phyloP scores from a whole-genome alignment of 2,888 invertebrate species.

The Synergus itoensis region DNA sequence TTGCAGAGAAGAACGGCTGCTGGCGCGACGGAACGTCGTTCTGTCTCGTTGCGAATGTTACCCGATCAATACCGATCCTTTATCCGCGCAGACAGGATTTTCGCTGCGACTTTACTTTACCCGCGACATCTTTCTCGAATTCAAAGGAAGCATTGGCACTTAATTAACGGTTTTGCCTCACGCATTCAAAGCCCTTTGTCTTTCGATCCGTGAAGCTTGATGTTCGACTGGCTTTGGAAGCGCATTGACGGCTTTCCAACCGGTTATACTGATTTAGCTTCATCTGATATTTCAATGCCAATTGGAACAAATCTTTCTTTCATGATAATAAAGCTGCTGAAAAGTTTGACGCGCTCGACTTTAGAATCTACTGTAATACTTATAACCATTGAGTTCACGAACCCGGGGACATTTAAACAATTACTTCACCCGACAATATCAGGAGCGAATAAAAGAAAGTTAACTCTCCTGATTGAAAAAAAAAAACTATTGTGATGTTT shows the following conservation, averaged over 20 bases:
- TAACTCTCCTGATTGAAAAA: neutral
- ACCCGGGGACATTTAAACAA: neutral
- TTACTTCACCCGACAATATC: neutral
- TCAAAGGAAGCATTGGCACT: slow-evolving; percentile 30
- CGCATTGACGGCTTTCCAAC: slow-evolving; percentile 2
- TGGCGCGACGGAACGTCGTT: slow-evolving; percentile 42
- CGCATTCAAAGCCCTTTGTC: slow-evolving; percentile 9
- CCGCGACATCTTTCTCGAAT: slow-evolving; percentile 35
- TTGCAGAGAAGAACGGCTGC: slow-evolving; percentile 36
- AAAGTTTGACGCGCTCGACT: neutral
- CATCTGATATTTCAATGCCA: neutral
- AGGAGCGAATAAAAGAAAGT: neutral
- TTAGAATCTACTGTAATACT: neutral
- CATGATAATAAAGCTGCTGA: neutral
- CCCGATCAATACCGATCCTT: slow-evolving; percentile 42
- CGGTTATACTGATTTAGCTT: slow-evolving; percentile 1
- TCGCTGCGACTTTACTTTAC: slow-evolving; percentile 13
- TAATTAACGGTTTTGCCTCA: slow-evolving; percentile 31
- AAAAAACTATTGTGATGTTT: neutral
- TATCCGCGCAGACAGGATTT: slow-evolving; percentile 39
- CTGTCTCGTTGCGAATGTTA: slow-evolving; percentile 40
- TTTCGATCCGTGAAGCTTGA: slow-evolving; percentile 28
- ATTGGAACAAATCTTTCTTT: neutral
- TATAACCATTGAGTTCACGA: neutral
- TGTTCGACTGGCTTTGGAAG: slow-evolving; percentile 24